Evolutionary conservation across 1,140 invertebrate genomes (phyloP).

Genomic region (Tetranychus cinnabarinus): DNA sequence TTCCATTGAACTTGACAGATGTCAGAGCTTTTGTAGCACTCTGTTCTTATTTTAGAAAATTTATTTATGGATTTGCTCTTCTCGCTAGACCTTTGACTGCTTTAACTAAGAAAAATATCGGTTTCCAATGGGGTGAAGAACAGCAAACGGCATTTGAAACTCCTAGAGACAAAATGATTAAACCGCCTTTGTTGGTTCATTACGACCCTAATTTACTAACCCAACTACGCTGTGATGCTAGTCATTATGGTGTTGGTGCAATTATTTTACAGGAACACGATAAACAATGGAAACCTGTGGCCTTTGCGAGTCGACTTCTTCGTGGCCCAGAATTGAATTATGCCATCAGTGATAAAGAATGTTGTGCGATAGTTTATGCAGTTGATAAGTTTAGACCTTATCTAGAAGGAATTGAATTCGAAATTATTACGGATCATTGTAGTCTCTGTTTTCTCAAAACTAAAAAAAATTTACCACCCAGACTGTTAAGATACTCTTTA

Average conservation of each 20-base stretch:
- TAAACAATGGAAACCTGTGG: too few relatives aligned
- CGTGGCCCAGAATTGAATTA: not conserved
- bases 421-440: not conserved
- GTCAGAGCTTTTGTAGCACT: slow-evolving; percentile 7
- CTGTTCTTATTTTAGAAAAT: slow-evolving; percentile 6
- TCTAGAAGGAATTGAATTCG: not conserved
- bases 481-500: slow-evolving; percentile 4
- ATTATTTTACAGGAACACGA: too few relatives aligned
- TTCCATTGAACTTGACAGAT: slow-evolving; percentile 2
- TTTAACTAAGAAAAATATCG: not conserved
- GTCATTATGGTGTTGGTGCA: too few relatives aligned
- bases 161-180: not conserved
- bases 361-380: not conserved
- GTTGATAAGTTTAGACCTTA: not conserved
- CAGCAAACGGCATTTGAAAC: not conserved
- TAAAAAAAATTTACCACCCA: not conserved
- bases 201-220: not conserved
- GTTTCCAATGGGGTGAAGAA: not conserved
- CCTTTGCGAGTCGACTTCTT: not conserved
- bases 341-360: not conserved
- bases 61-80: slow-evolving; percentile 15
- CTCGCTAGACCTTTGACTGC: slow-evolving; percentile 9
- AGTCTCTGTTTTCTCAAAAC: not conserved
- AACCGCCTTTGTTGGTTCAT: not conserved
- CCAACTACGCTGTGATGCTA: too few relatives aligned